phyloP scores from a whole-genome alignment of 2,113 vertebrate genomes.

The Amphiprion percula region DNA sequence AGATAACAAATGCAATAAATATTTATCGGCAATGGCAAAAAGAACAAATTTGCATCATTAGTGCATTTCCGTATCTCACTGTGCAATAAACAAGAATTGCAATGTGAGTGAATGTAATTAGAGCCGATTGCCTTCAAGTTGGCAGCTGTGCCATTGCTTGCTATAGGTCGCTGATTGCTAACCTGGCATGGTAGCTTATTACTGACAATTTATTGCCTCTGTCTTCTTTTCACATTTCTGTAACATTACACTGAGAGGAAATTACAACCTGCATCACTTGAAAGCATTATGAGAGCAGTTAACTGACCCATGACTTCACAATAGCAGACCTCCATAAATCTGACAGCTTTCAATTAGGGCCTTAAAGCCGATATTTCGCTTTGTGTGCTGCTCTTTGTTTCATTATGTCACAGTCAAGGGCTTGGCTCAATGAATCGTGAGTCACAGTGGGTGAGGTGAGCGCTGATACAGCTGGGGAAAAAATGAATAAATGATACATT shows the following conservation, averaged over 20 bases:
- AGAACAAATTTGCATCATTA: neutral
- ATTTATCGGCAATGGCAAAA: neutral
- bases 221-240: slow-evolving; percentile 54
- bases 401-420: slow-evolving; percentile 27
- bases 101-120: slow-evolving; percentile 22
- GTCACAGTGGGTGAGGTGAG: slow-evolving; percentile 29
- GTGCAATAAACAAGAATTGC: neutral
- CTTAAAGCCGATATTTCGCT: slow-evolving; percentile 36
- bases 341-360: slow-evolving; percentile 34
- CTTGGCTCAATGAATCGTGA: slow-evolving; percentile 21
- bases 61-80: neutral
- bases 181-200: slow-evolving; percentile 44
- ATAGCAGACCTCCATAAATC: slow-evolving; percentile 40
- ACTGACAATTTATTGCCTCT: slow-evolving; percentile 50
- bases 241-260: slow-evolving; percentile 46
- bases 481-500: slow-evolving; percentile 11
- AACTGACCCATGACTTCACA: slow-evolving; percentile 30
- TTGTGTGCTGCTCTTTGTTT: slow-evolving; percentile 16
- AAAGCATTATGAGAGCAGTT: slow-evolving; percentile 39
- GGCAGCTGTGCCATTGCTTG: slow-evolving; percentile 41
- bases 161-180: slow-evolving; percentile 41
- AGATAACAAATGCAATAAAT: neutral
- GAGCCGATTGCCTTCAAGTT: slow-evolving; percentile 19
- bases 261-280: slow-evolving; percentile 56
- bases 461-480: neutral